Base-by-base conservation (phyloP, 1,140 invertebrate genomes). In the Papilio polyxenes region DNA sequence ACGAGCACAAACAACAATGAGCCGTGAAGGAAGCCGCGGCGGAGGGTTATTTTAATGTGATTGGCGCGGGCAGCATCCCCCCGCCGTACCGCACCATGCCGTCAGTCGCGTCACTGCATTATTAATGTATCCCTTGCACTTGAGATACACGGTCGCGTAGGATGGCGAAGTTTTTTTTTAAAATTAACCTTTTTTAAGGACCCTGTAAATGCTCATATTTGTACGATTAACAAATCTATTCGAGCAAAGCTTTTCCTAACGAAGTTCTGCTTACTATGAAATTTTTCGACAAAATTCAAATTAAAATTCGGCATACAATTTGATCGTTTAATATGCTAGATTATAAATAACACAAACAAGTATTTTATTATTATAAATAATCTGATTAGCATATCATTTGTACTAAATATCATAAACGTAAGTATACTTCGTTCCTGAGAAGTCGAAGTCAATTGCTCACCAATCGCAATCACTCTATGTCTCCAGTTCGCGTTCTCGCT, bases 31-130 rank as follows among this genome's bases (percentile, higher is more conserved):
- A 84, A 82, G 80, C 82, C 80, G 83, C 77, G 75, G 82, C 77
- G 83, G 85, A 86, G 90, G 87, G 88, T 90, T 91, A 92, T 91
- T 89, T 92, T 93, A 93, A 93, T 92, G 91, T 93, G 92, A 93
- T 92, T 91, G 91, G 88, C 87, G 85, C 72, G 88, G 82, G 75
- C 87, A 87, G 82, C 89, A 87, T 88, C 87, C 88, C 90, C 87
- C 86, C 65, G 23, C 31, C 31, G 15, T 13, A 56, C 65, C 65
- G 23, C 62, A 20, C 82, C 86, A 82, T 81, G 83, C 82, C 81
- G 86, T 86, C 85, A 84, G 87, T 86, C 87, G 88, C 88, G 87
- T 87, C 90, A 89, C 85, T 92, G 91, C 89, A 93, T 93, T 91
- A 91, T 91, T 91, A 89, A 93, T 93, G 89, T 89, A 89, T 87